Base-by-base conservation (phyloP, 2,797 vertebrate species). In the Periparus ater region DNA sequence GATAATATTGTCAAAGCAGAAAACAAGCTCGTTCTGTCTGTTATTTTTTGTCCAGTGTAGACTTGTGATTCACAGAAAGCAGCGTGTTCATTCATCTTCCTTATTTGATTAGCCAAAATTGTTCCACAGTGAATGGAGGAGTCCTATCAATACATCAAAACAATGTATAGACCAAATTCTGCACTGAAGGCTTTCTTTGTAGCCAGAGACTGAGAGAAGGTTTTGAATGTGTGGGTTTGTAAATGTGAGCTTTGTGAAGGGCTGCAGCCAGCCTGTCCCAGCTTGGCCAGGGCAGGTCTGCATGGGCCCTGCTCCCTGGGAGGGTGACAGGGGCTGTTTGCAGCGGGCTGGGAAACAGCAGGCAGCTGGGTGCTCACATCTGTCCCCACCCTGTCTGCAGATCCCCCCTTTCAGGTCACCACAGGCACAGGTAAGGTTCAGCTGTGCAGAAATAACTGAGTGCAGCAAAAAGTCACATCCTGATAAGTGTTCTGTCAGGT, bases 1-100 rank as follows among this genome's bases (percentile, higher is more conserved):
- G 57, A 25, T 63, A 76, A 45, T 72, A 54, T 34, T 88, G 74
- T 36, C 70, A 79, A 90, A 96, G 50, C 47, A 90, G 58, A 86
- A 83, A 70, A 77, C 68, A 85, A 71, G 38, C 44, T 91, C 21
- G 6, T 78, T 85, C 65, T 95, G 0, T 27, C 42, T 77, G 36
- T 4, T 78, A 2, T 53, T 89, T 87, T 54, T 74, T 95, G 77
- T 91, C 70, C 61, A 36, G 20, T 18, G 13, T 48, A 66, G 78
- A 85, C n/a, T 89, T 91, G 81, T 78, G 90, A 94, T 90, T 94
- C 88, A 81, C 70, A 88, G 77, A 81, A 78, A 38, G 40, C 48
- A 58, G 45, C 2, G 5, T 73, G 80, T 71, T 93, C 26, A 40
- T 93, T 93, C 83, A 76, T 91, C 82, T 75, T 85, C 74, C 77